These are phyloP conservation scores for Polymixis lichenea DNA, from an alignment of 2,888 invertebrate genomes.

Conservation along the genomic window DNA sequence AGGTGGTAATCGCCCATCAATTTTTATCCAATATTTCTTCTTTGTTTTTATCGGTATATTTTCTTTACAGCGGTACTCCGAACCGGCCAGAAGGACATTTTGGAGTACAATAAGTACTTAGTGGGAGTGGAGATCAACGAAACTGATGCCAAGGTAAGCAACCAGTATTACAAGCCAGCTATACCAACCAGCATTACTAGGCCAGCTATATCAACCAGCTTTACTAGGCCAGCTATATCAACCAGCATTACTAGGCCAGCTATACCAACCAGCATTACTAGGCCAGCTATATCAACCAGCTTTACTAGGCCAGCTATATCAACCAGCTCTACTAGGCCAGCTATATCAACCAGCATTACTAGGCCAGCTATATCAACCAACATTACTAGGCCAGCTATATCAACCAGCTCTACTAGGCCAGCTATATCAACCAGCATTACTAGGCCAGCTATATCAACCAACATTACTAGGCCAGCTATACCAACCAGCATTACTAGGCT, in stretches of 20 bases:
- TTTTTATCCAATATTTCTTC: neutral
- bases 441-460: neutral
- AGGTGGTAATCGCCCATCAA: neutral
- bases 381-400: neutral
- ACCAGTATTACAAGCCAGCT: neutral
- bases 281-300: too few relatives aligned
- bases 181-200: neutral
- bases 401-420: too few relatives aligned
- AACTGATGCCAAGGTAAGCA: conserved; percentile 77
- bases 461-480: neutral
- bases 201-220: neutral
- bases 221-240: too few relatives aligned
- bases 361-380: neutral
- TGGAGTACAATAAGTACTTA: conserved; percentile 86
- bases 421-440: too few relatives aligned
- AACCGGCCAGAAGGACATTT: conserved; percentile 73
- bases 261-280: neutral
- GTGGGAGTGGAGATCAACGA: conserved; percentile 85
- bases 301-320: neutral
- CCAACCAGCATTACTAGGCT: too few relatives aligned
- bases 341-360: too few relatives aligned
- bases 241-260: neutral
- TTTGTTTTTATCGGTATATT: neutral
- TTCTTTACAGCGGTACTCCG: conserved; percentile 83
- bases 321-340: too few relatives aligned